Conservation (phyloP, 2,113 vertebrate genomes). For the Noctilio leporinus region DNA sequence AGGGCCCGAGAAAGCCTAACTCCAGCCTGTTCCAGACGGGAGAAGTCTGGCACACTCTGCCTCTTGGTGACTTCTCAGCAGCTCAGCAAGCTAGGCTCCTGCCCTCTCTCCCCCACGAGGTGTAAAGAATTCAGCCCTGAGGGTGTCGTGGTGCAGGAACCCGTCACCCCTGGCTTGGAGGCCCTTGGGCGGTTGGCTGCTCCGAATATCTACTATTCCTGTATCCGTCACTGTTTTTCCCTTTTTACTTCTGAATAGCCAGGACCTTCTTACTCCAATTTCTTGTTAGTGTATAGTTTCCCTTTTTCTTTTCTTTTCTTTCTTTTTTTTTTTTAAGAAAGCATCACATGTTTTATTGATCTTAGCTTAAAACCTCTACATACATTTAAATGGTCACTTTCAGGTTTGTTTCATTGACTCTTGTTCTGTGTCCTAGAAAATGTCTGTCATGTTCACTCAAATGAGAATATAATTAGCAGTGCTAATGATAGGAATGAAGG, state of each 20-base stretch:
- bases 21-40: background rate
- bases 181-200: fast-evolving
- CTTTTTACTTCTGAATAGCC: background rate
- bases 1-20: no score
- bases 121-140: background rate
- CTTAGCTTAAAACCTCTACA: background rate
- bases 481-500: background rate
- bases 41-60: background rate
- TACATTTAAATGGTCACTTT: background rate
- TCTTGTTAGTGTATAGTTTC: no score
- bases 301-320: no score
- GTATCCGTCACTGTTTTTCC: background rate
- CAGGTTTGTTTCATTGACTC: background rate
- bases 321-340: background rate
- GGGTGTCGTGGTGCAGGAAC: fast-evolving
- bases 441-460: background rate
- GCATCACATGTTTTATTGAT: background rate
- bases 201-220: background rate
- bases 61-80: background rate
- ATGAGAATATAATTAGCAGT: background rate
- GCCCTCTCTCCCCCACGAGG: background rate
- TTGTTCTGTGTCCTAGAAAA: background rate
- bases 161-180: background rate
- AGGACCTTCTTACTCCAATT: background rate
- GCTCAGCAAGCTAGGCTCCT: background rate